phyloP scores from a whole-genome alignment of 2,113 vertebrate species.

The Eurypyga helias region DNA sequence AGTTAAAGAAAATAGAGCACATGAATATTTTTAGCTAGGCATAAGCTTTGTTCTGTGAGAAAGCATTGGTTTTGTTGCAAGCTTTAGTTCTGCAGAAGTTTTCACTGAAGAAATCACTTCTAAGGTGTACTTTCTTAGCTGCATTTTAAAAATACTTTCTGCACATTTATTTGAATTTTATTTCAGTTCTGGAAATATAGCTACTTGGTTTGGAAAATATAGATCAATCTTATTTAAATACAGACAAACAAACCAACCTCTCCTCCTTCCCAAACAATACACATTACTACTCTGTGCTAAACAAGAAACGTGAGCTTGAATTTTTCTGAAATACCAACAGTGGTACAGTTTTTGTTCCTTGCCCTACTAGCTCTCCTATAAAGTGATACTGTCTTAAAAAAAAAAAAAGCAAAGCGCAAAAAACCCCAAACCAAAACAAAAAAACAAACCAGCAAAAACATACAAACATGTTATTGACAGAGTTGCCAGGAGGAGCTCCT shows the following conservation, averaged over 20 bases:
- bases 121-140: background rate
- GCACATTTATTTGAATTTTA: background rate
- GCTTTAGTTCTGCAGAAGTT: background rate
- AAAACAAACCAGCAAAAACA: background rate
- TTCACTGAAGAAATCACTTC: background rate
- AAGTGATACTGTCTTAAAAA: background rate
- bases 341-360: background rate
- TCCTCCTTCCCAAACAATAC: background rate
- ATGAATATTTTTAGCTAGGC: background rate
- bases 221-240: conserved; percentile 22
- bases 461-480: background rate
- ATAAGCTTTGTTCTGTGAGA: conserved; percentile 15
- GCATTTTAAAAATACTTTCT: background rate
- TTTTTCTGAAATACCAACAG: conserved; percentile 42
- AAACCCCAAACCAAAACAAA: too few relatives aligned
- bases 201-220: conserved; percentile 46
- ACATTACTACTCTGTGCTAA: conserved; percentile 31
- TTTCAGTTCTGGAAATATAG: conserved; percentile 1
- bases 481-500: background rate
- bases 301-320: conserved; percentile 18
- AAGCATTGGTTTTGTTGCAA: background rate
- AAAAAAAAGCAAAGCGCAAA: background rate
- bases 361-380: background rate
- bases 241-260: conserved; percentile 21
- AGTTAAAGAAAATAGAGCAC: conserved; percentile 7